Evolutionary conservation across 2,888 invertebrate genomes (phyloP), one percentile per base, ranked within the genome.

Genomic region (Chouioia cunea): DNA sequence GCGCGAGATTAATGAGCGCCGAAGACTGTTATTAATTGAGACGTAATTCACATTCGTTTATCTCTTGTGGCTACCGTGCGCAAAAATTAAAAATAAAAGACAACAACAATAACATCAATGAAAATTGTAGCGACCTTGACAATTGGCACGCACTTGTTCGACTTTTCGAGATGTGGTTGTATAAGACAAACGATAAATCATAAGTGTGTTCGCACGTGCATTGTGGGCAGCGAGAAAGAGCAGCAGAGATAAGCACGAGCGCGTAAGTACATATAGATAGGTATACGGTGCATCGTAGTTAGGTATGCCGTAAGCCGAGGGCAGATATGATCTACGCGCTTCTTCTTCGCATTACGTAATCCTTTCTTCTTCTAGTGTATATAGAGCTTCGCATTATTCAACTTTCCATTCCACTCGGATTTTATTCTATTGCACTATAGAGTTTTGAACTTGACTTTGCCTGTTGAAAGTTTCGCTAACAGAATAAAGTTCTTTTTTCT

Each of bases 331-430:
- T 81, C 77, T 74, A 74, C 75, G 50, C 43, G 46, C 77, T 75
- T 77, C 77, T 75, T 77, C 76, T 77, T 74, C 71, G 77, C 77
- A 77, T 83, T 83, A 80, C 80, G 79, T 82, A 83, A 83, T 77
- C 77, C 82, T 81, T 82, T 82, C 81, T 83, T 81, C 46, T 12
- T 36, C 22, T 12, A 18, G 52, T 12, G 12, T 10, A 52, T 14
- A 46, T 58, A 3, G 27, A 1, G 15, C n/a, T 43, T 52, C 52
- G 43, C 43, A 43, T 36, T 43, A 36, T 36, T 22, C 20, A 8
- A 52, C 52, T 50, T 18, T 60, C 23, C 20, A 47, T 64, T 10
- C 27, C 54, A 54, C 36, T 36, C 36, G 36, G 1, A 36, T 36
- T 36, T 36, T 36, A n/a, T 12, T 36, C 36, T 10, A 36, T 36